Evolutionary conservation across 2,797 vertebrate genomes (phyloP).

Genomic region (Eidolon dupreanum): DNA sequence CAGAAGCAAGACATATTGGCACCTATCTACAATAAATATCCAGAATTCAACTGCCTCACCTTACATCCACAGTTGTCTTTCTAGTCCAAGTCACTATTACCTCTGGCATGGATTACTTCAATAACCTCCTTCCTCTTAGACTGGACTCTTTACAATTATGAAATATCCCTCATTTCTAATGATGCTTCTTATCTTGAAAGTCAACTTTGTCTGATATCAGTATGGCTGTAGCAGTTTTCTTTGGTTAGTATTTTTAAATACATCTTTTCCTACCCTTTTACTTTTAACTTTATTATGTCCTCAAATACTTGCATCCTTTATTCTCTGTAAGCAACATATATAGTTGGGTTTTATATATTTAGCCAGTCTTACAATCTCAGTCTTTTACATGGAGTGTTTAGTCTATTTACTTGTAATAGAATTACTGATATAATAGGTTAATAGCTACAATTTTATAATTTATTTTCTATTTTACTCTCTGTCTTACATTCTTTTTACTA

Average conservation of each 20-base stretch:
- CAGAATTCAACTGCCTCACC: not conserved
- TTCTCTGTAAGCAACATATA: not conserved
- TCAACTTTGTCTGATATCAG: not conserved
- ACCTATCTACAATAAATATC: not conserved
- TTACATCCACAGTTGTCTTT: not conserved
- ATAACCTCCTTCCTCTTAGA: not conserved
- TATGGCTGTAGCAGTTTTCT: not conserved
- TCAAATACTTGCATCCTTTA: not conserved
- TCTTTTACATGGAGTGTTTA: not conserved
- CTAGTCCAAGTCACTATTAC: not conserved
- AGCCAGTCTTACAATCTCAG: not conserved
- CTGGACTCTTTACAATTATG: not conserved
- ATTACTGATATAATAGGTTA: not conserved
- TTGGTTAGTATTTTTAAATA: not conserved
- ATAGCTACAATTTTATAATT: not conserved
- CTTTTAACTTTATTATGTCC: not conserved
- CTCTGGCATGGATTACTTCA: not conserved
- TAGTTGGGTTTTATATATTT: slow-evolving; percentile 16
- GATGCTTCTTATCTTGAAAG: not conserved
- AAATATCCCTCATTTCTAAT: not conserved
- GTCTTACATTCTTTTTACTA: not conserved
- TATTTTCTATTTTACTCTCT: not conserved
- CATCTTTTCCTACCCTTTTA: not conserved
- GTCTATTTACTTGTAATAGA: not conserved
- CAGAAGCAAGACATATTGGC: not conserved